Evolutionary conservation across 1,140 invertebrate species (phyloP), one percentile per base, ranked within the genome.

Genomic region (Tribolium madens): DNA sequence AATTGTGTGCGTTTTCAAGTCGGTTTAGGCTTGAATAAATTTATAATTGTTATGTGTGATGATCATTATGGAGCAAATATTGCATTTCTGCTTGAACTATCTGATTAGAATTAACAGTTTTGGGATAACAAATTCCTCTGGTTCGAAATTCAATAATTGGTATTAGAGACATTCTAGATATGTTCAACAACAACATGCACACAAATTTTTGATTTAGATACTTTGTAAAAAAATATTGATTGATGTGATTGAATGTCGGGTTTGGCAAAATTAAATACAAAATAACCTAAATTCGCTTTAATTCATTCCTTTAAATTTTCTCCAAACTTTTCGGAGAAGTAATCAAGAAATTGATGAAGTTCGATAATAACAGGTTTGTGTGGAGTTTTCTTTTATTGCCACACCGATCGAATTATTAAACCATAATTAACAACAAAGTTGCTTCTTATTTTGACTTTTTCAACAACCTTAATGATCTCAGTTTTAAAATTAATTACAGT

Each of bases 341-440:
- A 57, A 57, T 57, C 52, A 57, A 57, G 17, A 26, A 57, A 57
- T 57, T 57, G 52, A 57, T 57, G 15, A 57, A 42, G 36, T 42
- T 42, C 6, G 36, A 42, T 42, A 42, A 42, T 42, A 26, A 42
- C 36, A 42, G 36, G 4, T 42, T 42, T n/a, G 5, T 42, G 36
- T 10, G 9, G 2, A 42, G 36, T 42, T 42, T 42, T 42, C 36
- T 42, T 42, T 42, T 42, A 42, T 42, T 42, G 9, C 36, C 36
- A 42, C 36, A 42, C 2, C 9, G 9, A 42, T 42, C 36, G 36
- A 42, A 42, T 42, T 42, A 42, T 4, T 9, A 42, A 4, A n/a
- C 36, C n/a, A 42, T 42, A 42, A 42, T 42, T 42, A 42, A n/a
- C 36, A 42, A 42, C 7, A 42, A 42, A n/a, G 36, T n/a, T 42